A percentile compares a stretch with the other conserved stretches of the same genome.
Conservation (phyloP, 2,113 vertebrate genomes). For the Albula goreensis region DNA sequence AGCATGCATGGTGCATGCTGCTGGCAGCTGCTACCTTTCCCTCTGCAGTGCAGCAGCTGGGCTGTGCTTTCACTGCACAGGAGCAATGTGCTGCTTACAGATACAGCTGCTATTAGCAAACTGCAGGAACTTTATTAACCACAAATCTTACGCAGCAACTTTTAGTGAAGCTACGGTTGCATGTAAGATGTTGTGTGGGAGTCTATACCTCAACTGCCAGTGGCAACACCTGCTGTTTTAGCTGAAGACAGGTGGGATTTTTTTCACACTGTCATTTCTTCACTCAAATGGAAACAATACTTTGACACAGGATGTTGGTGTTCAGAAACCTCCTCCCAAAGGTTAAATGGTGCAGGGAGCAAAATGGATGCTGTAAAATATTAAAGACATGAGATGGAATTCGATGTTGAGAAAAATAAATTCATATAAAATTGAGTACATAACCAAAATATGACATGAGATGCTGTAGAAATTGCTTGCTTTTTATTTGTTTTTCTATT, state of each 20-base stretch:
- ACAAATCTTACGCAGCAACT: too few relatives aligned
- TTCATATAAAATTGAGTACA: not conserved
- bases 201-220: not conserved
- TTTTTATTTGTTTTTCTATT: not conserved
- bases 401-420: not conserved
- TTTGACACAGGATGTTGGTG: not conserved
- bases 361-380: slow-evolving; percentile 14
- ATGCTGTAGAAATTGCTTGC: not conserved
- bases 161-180: too few relatives aligned
- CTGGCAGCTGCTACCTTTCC: too few relatives aligned
- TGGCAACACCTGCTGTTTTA: not conserved
- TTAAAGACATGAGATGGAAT: slow-evolving; percentile 11
- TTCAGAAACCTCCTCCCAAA: not conserved
- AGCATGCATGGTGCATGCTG: too few relatives aligned
- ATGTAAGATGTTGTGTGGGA: not conserved
- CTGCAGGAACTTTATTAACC: too few relatives aligned
- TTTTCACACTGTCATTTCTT: not conserved
- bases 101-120: not conserved
- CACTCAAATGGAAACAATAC: not conserved
- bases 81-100: not conserved
- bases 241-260: not conserved
- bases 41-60: not conserved
- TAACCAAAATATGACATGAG: not conserved
- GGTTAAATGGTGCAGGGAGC: slow-evolving; percentile 2
- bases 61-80: not conserved